Base-by-base conservation (phyloP, 1,140 invertebrate species). In the Cheumatopsyche charites region DNA sequence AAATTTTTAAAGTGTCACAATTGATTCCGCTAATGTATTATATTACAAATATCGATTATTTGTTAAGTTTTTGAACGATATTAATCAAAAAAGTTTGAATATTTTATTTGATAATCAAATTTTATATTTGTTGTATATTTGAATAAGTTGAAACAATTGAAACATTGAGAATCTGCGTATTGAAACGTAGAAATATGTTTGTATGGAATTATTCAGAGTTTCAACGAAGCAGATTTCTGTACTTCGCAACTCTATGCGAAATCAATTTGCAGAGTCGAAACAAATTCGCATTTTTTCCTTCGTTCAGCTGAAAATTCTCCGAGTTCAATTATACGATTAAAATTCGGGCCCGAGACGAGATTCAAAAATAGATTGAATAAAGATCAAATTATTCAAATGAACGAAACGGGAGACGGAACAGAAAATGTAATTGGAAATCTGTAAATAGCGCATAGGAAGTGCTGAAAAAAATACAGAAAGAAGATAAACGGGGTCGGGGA, bases 121-220 rank as follows among this genome's bases (percentile, higher is more conserved):
- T 36, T 36, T 9, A 36, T 4, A 36, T 36, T 36, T 9, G 29
- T 36, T 4, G 9, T 36, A 36, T 36, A 36, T n/a, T n/a, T n/a
- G n/a, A n/a, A n/a, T n/a, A n/a, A n/a, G n/a, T n/a, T n/a, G n/a
- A 36, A 36, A 36, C 9, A 36, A 4, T 9, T 4, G 9, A 36
- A 36, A 36, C 9, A 36, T 36, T 3, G 29, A 36, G 29, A 36
- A 36, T 36, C 29, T 9, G 29, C 29, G 29, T 36, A 25, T 66
- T 29, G 42, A 23, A 72, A 72, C 29, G 13, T 72, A 21, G 65
- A 70, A 71, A 72, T 71, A 75, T 72, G 52, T 71, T 72, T 69
- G 62, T 52, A 41, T 36, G 52, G 47, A 72, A 69, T 72, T 45
- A 67, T 75, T 71, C 63, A 55, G 36, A 67, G 52, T 69, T 63